phyloP scores from a whole-genome alignment of 1,140 invertebrate species.

The Microvelia longipes region DNA sequence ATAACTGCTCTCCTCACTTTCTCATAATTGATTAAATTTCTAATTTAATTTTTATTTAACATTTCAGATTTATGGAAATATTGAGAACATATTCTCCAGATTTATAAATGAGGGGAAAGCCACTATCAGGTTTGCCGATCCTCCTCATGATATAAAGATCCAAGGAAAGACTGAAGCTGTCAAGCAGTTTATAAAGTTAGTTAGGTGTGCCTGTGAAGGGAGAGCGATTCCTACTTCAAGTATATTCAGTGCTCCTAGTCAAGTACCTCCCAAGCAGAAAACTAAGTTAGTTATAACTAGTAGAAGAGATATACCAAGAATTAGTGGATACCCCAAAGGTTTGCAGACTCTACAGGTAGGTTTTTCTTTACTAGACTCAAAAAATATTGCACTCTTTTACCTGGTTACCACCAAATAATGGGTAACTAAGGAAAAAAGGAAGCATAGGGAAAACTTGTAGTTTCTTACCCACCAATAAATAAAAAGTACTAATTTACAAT shows the following conservation, averaged over 20 bases:
- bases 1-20: no score
- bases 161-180: background rate
- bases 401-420: no score
- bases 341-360: background rate
- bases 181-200: background rate
- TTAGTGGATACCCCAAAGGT: background rate
- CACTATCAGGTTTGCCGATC: constrained; percentile 7
- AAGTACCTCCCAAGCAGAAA: background rate
- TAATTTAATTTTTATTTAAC: no score
- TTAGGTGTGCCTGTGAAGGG: background rate
- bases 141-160: constrained; percentile 7
- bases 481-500: no score
- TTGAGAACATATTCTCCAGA: background rate
- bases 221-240: background rate
- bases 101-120: constrained; percentile 7
- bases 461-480: no score
- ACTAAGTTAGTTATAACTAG: background rate
- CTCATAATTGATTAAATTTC: no score
- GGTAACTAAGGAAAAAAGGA: no score
- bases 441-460: no score
- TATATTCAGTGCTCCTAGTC: background rate
- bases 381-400: no score
- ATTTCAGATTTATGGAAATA: background rate
- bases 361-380: no score
- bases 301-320: background rate